Evolutionary conservation across 2,113 vertebrate species (phyloP).

Genomic region (Cathartes aura): DNA sequence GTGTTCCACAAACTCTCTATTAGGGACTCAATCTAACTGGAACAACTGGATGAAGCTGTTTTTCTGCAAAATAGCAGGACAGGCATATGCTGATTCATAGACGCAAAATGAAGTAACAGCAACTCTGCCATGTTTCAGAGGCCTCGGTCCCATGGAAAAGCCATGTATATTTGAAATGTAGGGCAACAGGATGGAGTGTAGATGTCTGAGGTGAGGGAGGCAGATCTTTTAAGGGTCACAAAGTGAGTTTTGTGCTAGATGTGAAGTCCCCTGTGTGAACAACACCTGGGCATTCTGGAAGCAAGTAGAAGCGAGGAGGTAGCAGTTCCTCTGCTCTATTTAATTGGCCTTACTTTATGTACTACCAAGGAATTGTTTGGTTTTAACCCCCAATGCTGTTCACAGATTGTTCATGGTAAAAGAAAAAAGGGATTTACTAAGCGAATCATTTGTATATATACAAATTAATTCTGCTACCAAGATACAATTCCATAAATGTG

Average conservation of each 20-base stretch:
- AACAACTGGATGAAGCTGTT: neutral
- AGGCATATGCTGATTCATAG: neutral
- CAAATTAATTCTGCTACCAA: neutral
- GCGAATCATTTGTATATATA: neutral
- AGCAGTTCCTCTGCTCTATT: neutral
- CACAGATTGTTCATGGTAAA: neutral
- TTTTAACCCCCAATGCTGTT: neutral
- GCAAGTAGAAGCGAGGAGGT: neutral
- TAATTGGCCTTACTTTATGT: neutral
- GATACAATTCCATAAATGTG: neutral
- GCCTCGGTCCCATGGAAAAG: accelerated
- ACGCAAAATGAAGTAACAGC: neutral
- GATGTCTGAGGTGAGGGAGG: neutral
- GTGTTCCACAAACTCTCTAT: neutral
- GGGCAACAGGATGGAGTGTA: neutral
- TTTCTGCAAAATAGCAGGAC: neutral
- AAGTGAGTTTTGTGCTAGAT: neutral
- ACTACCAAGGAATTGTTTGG: neutral
- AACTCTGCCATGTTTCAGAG: neutral
- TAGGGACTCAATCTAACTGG: neutral
- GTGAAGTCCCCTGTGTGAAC: neutral
- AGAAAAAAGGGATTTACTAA: neutral
- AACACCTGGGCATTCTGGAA: neutral
- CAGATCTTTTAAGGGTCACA: neutral
- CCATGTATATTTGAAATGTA: neutral